Conservation (phyloP, 2,888 invertebrate genomes). For the Thymelicus acteon region DNA sequence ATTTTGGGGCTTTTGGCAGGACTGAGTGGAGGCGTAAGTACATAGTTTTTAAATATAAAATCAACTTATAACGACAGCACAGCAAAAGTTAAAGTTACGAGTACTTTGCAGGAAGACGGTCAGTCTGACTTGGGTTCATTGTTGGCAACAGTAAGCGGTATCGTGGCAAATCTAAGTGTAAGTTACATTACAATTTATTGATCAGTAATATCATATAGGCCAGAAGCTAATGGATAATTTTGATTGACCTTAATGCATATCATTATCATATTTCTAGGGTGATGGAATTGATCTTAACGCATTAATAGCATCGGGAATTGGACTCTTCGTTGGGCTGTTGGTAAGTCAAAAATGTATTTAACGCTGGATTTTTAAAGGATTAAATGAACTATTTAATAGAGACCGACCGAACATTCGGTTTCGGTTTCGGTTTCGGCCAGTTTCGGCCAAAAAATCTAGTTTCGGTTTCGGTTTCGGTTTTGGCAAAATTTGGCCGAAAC, state of each 20-base stretch:
- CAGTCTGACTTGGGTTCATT: slow-evolving; percentile 77
- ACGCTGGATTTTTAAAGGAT: too few relatives aligned
- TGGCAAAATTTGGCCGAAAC: too few relatives aligned
- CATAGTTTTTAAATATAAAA: neutral
- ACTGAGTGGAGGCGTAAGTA: slow-evolving; percentile 75
- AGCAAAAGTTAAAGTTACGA: neutral
- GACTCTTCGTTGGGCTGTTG: slow-evolving; percentile 75
- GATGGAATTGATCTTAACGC: slow-evolving; percentile 77
- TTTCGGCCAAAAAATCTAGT: too few relatives aligned
- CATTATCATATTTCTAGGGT: slow-evolving; percentile 61
- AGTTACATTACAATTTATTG: slow-evolving; percentile 50
- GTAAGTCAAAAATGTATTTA: slow-evolving; percentile 54
- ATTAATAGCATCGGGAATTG: slow-evolving; percentile 72
- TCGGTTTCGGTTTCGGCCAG: too few relatives aligned
- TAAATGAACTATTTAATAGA: too few relatives aligned
- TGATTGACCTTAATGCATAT: neutral
- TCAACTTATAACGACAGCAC: neutral
- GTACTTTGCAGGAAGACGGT: slow-evolving; percentile 70
- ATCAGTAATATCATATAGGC: neutral
- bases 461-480: too few relatives aligned
- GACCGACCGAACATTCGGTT: too few relatives aligned
- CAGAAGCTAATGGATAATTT: too few relatives aligned
- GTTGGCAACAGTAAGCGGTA: slow-evolving; percentile 74
- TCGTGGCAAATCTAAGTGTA: slow-evolving; percentile 76
- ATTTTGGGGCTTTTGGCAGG: slow-evolving; percentile 74